Evolutionary conservation across 2,113 vertebrate species (phyloP).

Genomic region (Micronisus gabar): DNA sequence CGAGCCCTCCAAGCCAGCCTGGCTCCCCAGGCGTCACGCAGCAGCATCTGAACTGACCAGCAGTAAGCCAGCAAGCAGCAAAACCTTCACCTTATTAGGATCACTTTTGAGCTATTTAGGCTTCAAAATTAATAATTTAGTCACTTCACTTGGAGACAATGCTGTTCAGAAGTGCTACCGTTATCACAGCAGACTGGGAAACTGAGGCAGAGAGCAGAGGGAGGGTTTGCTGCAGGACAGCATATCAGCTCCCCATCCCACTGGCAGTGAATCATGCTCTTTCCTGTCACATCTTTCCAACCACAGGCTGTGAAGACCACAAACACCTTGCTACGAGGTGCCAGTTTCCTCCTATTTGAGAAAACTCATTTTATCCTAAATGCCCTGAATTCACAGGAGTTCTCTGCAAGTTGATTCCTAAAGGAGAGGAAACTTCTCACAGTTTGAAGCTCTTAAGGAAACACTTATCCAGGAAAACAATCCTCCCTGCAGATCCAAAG

Average conservation of each 20-base stretch:
- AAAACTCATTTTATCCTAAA: not conserved
- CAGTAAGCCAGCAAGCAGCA: not conserved
- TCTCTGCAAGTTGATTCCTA: not conserved
- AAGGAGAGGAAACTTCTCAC: not conserved
- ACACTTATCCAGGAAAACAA: not conserved
- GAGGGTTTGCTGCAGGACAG: not conserved
- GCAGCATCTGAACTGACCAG: not conserved
- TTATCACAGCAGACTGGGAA: not conserved
- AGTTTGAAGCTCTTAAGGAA: not conserved
- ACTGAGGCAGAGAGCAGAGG: not conserved
- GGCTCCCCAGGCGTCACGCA: not conserved
- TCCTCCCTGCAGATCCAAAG: not conserved
- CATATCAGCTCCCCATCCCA: accelerated
- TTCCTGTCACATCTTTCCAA: not conserved
- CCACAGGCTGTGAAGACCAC: not conserved
- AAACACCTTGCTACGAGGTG: not conserved
- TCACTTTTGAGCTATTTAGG: not conserved
- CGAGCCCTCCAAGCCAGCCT: not conserved
- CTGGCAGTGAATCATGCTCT: not conserved
- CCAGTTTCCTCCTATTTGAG: not conserved
- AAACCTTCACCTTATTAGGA: not conserved
- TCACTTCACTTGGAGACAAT: not conserved
- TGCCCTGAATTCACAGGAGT: not conserved
- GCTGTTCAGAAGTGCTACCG: not conserved
- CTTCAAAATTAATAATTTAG: not conserved